Percentiles rank a stretch among this genome's conserved stretches.
Conservation (phyloP, 2,113 vertebrate genomes). For the Tamias sibiricus region DNA sequence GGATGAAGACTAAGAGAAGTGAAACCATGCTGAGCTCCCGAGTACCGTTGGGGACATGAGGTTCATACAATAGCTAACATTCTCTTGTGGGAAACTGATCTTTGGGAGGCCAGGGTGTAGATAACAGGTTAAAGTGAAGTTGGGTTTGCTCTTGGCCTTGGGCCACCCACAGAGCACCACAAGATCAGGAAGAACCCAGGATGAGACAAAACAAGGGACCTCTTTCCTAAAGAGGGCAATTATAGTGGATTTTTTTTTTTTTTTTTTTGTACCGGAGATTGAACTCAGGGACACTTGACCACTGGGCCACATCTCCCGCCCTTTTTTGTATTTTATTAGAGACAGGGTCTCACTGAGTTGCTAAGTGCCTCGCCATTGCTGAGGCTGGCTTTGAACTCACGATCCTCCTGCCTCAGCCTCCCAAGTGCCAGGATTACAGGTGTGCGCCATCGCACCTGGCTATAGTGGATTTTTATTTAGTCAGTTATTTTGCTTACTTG, state of each 20-base stretch:
- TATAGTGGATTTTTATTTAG: background rate
- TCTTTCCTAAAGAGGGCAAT: background rate
- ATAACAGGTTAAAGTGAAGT: background rate
- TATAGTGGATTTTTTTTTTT: background rate
- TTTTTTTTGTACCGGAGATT: too few species aligned
- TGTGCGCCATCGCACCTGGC: too few species aligned
- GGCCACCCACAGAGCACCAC: background rate
- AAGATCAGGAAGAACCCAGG: background rate
- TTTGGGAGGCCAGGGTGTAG: background rate
- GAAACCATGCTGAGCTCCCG: accelerated
- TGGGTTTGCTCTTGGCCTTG: background rate
- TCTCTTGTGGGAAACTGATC: background rate
- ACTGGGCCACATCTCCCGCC: too few species aligned
- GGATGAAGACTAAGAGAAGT: background rate
- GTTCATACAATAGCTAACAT: background rate
- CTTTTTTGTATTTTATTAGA: too few species aligned
- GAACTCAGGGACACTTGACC: too few species aligned
- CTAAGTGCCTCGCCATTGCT: too few species aligned
- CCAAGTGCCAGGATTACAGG: too few species aligned
- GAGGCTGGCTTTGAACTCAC: too few species aligned
- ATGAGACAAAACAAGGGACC: background rate
- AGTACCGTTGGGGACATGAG: background rate
- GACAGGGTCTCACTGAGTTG: too few species aligned
- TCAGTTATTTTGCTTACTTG: background rate
- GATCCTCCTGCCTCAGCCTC: too few species aligned